Evolutionary conservation across 2,888 invertebrate genomes (phyloP).

Genomic region (Tinea pellionella): DNA sequence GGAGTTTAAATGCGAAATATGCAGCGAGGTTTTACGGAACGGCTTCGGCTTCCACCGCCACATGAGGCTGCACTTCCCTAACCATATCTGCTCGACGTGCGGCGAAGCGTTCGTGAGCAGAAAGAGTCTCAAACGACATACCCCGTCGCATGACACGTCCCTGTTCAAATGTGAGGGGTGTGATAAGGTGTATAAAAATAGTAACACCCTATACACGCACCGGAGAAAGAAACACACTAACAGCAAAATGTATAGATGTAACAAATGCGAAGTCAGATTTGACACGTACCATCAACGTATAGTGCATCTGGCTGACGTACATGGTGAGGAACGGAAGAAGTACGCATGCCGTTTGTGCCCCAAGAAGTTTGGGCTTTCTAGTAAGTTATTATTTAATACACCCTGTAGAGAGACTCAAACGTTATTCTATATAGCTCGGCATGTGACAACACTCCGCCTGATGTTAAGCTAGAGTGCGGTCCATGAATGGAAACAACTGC

Average conservation of each 20-base stretch:
- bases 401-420: neutral
- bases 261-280: slow-evolving; percentile 11
- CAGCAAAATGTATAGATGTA: neutral
- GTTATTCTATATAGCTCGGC: no score
- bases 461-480: no score
- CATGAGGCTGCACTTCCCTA: slow-evolving; percentile 49
- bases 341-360: slow-evolving; percentile 15
- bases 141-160: slow-evolving; percentile 31
- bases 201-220: neutral
- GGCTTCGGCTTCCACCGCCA: slow-evolving; percentile 21
- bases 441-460: no score
- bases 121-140: slow-evolving; percentile 40
- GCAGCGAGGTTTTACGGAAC: neutral
- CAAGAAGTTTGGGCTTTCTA: slow-evolving; percentile 6
- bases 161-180: neutral
- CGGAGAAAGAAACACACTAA: neutral
- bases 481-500: no score
- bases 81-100: slow-evolving; percentile 50
- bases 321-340: neutral
- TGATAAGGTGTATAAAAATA: neutral
- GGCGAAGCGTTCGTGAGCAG: slow-evolving; percentile 45
- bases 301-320: slow-evolving; percentile 12
- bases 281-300: neutral
- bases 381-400: neutral
- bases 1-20: neutral